Percentiles rank a stretch among this genome's conserved stretches.
These are phyloP conservation scores for Callithrix jacchus DNA, from an alignment of 2,113 vertebrate genomes.

Conservation along the genomic window DNA sequence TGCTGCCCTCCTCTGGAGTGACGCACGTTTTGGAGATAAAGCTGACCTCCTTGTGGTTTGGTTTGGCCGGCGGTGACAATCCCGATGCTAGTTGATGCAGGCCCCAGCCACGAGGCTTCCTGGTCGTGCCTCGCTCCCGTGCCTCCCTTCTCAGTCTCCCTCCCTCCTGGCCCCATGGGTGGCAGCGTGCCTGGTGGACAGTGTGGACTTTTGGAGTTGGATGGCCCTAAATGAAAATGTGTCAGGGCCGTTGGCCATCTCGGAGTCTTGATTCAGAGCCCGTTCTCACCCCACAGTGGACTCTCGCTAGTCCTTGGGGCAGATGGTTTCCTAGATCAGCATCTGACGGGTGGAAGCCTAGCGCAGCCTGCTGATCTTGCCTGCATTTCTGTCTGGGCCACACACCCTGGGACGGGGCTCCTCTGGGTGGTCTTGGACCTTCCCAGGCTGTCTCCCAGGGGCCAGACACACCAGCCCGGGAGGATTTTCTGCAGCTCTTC, in stretches of 20 bases:
- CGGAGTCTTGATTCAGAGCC: background rate
- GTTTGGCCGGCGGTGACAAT: background rate
- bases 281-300: fast-evolving
- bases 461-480: fast-evolving
- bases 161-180: background rate
- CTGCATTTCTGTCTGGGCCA: background rate
- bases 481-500: background rate
- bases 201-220: background rate
- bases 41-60: fast-evolving
- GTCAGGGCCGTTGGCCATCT: background rate
- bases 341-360: fast-evolving
- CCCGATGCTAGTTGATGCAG: fast-evolving
- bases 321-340: fast-evolving
- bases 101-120: no score
- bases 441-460: background rate
- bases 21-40: background rate
- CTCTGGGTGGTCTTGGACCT: no score
- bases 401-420: background rate
- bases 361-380: fast-evolving
- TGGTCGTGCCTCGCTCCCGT: fast-evolving
- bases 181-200: fast-evolving
- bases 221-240: background rate
- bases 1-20: fast-evolving
- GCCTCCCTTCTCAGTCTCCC: no score
- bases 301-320: fast-evolving